phyloP scores from a whole-genome alignment of 2,797 vertebrate genomes.

The Microcaecilia unicolor region DNA sequence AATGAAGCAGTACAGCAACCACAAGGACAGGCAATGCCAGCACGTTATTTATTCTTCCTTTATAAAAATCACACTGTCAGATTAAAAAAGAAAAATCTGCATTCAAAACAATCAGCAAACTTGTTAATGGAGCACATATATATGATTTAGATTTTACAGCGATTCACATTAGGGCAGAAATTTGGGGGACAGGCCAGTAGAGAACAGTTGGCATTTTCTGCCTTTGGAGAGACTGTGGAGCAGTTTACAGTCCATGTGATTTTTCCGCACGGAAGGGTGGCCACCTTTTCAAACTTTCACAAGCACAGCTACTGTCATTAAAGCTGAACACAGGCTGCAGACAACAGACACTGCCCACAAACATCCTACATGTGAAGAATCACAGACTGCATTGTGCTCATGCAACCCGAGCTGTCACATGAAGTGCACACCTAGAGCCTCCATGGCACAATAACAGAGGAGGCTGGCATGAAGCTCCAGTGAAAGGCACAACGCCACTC shows the following conservation, averaged over 20 bases:
- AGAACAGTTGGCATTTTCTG: too few species aligned
- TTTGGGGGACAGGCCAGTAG: too few species aligned
- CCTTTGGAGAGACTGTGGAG: too few species aligned
- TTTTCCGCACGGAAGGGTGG: neutral
- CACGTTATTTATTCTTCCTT: too few species aligned
- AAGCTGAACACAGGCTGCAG: constrained; percentile 8
- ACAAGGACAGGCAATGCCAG: constrained; percentile 10
- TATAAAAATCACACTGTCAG: too few species aligned
- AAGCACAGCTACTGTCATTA: neutral
- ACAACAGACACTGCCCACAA: constrained; percentile 16
- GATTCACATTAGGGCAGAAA: too few species aligned
- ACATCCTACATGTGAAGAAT: constrained; percentile 3
- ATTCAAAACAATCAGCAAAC: too few species aligned
- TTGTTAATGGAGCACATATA: too few species aligned
- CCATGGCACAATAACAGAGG: neutral
- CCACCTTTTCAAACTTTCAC: neutral
- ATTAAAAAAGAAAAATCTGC: too few species aligned
- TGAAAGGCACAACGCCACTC: neutral
- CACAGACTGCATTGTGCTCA: neutral
- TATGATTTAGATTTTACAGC: too few species aligned
- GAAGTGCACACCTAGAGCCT: neutral
- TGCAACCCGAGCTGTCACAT: constrained; percentile 23
- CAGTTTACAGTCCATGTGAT: too few species aligned
- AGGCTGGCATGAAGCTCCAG: constrained; percentile 3
- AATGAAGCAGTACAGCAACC: constrained; percentile 21